Base-by-base conservation (phyloP, 2,113 vertebrate species). In the Saiga tatarica region DNA sequence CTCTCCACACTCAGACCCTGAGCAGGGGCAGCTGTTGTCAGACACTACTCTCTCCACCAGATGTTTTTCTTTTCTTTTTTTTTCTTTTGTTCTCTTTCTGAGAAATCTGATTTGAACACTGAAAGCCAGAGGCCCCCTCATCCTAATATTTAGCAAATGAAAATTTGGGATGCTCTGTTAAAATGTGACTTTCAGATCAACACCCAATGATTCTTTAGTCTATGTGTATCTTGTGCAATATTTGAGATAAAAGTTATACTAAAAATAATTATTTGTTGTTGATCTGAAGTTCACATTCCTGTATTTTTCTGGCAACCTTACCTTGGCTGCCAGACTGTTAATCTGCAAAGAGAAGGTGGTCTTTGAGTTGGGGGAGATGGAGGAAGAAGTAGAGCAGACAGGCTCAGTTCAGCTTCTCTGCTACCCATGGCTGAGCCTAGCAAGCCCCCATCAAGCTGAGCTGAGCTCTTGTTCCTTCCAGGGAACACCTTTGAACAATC, bases 51-150 rank as follows among this genome's bases (percentile, higher is more conserved):
- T 89, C 36, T 83, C 30, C n/a, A 33, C 10, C 3, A 45, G 64
- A 7, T 4, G 4, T 30, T 62, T 25, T 57, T 47, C 42, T 45
- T 45, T 17, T 17, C 47, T 42, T 67, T 16, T 39, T 45, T 14
- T 36, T 67, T 4, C 78, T 59, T 78, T n/a, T 83, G 11, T 91
- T 81, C 11, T 30, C 36, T 78, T 64, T 89, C 89, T 87, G 94
- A 82, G 64, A 90, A 92, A 95, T 92, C 92, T 39, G 82, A 96
- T 96, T 87, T 81, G 89, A 76, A 71, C 92, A 62, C 87, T 78
- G 85, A 78, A 96, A 94, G 76, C 52, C 16, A 57, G 60, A 97
- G 74, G 57, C 89, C 25, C 25, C 47, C 50, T 90, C 89, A 55
- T 60, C 36, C 50, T 87, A 90, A 91, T 50, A 93, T 60, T 90